Percentiles rank a stretch among this genome's conserved stretches.
phyloP scores from a whole-genome alignment of 1,140 invertebrate genomes.

The Myzus persicae region DNA sequence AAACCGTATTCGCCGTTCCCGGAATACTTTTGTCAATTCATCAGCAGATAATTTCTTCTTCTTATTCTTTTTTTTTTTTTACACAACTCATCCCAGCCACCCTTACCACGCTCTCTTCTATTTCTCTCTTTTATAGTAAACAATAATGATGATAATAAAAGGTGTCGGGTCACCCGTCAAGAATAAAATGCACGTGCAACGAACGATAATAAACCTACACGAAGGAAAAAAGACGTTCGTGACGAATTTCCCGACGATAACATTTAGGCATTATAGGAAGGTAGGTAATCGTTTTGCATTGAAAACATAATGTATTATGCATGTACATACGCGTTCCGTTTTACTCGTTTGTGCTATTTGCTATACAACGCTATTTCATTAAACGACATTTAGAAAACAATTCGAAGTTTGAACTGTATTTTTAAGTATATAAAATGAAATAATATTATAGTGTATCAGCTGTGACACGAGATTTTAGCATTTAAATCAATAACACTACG shows the following conservation, averaged over 20 bases:
- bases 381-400: not conserved
- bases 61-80: conserved; percentile 28
- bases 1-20: not conserved
- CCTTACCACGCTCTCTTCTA: not conserved
- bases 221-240: not conserved
- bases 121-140: conserved; percentile 36
- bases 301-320: not conserved
- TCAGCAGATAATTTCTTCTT: conserved; percentile 49
- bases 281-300: not conserved
- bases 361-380: not conserved
- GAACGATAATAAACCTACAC: conserved; percentile 5
- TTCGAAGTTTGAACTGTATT: not conserved
- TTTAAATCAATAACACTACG: not conserved
- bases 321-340: not conserved
- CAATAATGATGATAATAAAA: conserved; percentile 19
- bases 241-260: not conserved
- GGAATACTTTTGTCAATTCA: conserved; percentile 50
- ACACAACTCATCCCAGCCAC: conserved; percentile 18
- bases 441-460: not conserved
- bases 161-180: conserved; percentile 53
- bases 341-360: not conserved
- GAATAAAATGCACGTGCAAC: conserved; percentile 36
- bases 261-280: not conserved
- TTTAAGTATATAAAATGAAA: not conserved
- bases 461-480: not conserved